Evolutionary conservation across 1,140 invertebrate species (phyloP), one percentile per base, ranked within the genome.

Genomic region (Bursaphelenchus mucronatus): DNA sequence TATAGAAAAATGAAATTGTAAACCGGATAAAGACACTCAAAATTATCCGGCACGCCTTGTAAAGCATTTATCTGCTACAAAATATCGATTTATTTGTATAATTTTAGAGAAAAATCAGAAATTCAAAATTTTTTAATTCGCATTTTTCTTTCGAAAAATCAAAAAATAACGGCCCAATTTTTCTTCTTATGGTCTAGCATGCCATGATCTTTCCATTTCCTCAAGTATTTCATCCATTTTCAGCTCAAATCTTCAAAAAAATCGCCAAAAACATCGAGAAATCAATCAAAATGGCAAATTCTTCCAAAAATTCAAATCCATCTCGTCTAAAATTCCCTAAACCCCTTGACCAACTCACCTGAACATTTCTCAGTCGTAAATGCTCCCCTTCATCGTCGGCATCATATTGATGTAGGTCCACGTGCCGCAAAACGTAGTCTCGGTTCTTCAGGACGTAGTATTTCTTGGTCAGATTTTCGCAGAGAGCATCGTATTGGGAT

Each of bases 381-480:
- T 65, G 3, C 21, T 21, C 17, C 3, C n/a, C 61, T 39, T 65
- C 63, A 68, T 47, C 45, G 45, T 43, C 17, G 0, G 15, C 4
- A 41, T 59, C 45, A 13, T 44, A 39, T 9, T 44, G 13, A 17
- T 39, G 19, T n/a, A 11, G 57, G 19, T n/a, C 30, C 30, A 30
- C 30, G 30, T 30, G 30, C 30, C 30, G 30, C 30, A 30, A 30
- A 30, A 30, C 30, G 47, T 49, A 49, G 47, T 49, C 19, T n/a
- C 47, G 47, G 6, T 17, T 39, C 61, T 65, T 65, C 3, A 65
- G 41, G 8, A 44, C 63, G 47, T 67, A 65, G 8, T 19, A 10
- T 44, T 65, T 65, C 9, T 65, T 17, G 39, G 66, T 45, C 62
- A 50, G 9, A 3, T 49, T 15, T 10, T 49, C 63, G n/a, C 39